These are phyloP conservation scores for Gymnosoma rotundatum DNA, from an alignment of 2,888 invertebrate genomes.

Conservation along the genomic window DNA sequence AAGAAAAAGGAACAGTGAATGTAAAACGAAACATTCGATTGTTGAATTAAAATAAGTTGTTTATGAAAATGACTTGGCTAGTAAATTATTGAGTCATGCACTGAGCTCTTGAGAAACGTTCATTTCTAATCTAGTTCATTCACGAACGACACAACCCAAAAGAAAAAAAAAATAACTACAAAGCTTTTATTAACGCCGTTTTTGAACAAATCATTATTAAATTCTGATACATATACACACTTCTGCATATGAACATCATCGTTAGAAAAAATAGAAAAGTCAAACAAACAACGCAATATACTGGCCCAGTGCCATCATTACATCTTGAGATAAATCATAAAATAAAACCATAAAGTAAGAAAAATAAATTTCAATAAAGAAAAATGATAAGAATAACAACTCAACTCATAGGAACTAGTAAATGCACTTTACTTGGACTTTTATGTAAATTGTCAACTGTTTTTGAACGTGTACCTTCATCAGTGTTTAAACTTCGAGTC, in stretches of 20 bases:
- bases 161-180: slow-evolving; percentile 33
- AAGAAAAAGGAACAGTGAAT: neutral
- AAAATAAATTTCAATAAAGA: slow-evolving; percentile 38
- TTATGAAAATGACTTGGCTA: too few relatives aligned
- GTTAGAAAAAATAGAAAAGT: slow-evolving; percentile 4
- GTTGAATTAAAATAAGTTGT: too few relatives aligned
- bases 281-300: slow-evolving; percentile 49
- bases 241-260: neutral
- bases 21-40: too few relatives aligned
- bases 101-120: too few relatives aligned
- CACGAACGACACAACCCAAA: neutral
- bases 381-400: neutral
- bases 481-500: too few relatives aligned
- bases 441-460: too few relatives aligned
- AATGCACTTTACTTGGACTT: too few relatives aligned
- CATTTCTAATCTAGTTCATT: too few relatives aligned
- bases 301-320: slow-evolving; percentile 67
- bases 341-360: slow-evolving; percentile 42
- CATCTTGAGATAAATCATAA: slow-evolving; percentile 62
- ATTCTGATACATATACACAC: neutral
- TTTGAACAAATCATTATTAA: slow-evolving; percentile 52
- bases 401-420: neutral
- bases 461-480: too few relatives aligned
- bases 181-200: slow-evolving; percentile 38
- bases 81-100: too few relatives aligned